These are phyloP conservation scores for Sogatella furcifera DNA, from an alignment of 1,140 invertebrate genomes.

Conservation along the genomic window DNA sequence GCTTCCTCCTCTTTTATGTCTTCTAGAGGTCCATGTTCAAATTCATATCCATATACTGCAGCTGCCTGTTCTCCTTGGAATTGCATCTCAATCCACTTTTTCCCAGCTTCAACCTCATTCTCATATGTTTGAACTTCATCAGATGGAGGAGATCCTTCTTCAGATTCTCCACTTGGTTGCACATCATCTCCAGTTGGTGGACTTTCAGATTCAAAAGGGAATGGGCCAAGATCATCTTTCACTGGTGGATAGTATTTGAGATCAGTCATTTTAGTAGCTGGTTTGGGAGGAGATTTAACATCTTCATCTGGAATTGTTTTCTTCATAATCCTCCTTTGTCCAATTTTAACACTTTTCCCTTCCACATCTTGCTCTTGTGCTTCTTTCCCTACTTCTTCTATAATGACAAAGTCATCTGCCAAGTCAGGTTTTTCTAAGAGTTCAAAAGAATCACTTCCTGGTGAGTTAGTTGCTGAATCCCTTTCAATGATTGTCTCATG, in stretches of 20 bases:
- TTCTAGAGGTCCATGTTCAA: conserved; percentile 65
- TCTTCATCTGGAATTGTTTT: conserved; percentile 63
- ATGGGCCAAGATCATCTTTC: conserved; percentile 41
- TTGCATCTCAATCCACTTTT: conserved; percentile 83
- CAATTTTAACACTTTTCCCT: conserved; percentile 65
- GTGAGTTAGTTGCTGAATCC: conserved; percentile 52
- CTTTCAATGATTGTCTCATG: conserved; percentile 35
- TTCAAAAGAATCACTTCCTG: conserved; percentile 81
- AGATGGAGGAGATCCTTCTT: conserved; percentile 24
- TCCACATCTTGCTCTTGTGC: conserved; percentile 67
- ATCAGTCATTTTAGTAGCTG: conserved; percentile 40
- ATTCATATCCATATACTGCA: conserved; percentile 55
- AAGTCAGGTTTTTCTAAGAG: conserved; percentile 73
- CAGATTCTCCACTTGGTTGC: conserved; percentile 19
- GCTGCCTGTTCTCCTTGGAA: conserved; percentile 55
- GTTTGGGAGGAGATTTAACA: conserved; percentile 47
- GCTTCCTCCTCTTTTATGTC: conserved; percentile 85
- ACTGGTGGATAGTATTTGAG: conserved; percentile 37
- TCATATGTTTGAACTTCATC: conserved; percentile 36
- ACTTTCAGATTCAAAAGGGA: conserved; percentile 64
- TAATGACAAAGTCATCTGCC: conserved; percentile 76
- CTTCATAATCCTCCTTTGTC: conserved; percentile 32
- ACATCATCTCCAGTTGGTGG: conserved; percentile 38
- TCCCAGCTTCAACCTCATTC: conserved; percentile 56
- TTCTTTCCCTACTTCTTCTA: conserved; percentile 75